Evolutionary conservation across 2,888 invertebrate genomes (phyloP).

Genomic region (Frankliniella intonsa): DNA sequence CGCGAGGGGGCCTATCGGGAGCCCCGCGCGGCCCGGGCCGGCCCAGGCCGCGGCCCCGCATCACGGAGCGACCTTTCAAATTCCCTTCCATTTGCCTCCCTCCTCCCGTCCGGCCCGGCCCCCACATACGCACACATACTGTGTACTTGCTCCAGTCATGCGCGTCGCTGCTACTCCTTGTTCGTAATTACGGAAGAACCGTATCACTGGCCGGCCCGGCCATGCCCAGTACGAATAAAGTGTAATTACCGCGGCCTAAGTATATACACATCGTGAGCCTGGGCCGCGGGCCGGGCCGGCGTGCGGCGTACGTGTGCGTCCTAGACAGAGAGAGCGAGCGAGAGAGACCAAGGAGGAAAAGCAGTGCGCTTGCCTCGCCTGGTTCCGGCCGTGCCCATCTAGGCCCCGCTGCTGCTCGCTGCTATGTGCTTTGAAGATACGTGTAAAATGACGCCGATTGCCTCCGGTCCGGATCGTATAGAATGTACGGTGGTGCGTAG

Average conservation of each 20-base stretch:
- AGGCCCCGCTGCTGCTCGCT: neutral
- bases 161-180: neutral
- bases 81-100: neutral
- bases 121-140: too few species aligned
- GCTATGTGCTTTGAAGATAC: neutral
- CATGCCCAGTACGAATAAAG: neutral
- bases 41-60: neutral
- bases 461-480: neutral
- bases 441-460: constrained; percentile 10
- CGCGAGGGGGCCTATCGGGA: neutral
- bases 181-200: constrained; percentile 4
- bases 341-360: neutral
- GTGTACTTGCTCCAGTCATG: neutral
- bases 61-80: neutral
- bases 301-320: neutral
- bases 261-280: constrained; percentile 7
- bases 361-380: neutral
- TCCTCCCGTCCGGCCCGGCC: neutral
- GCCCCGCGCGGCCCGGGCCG: neutral
- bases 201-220: constrained; percentile 19
- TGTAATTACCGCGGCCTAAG: constrained; percentile 19
- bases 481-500: too few species aligned
- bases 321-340: neutral
- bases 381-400: neutral
- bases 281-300: neutral